These are phyloP conservation scores for Columba guinea DNA, from an alignment of 2,797 vertebrate genomes.

Conservation along the genomic window DNA sequence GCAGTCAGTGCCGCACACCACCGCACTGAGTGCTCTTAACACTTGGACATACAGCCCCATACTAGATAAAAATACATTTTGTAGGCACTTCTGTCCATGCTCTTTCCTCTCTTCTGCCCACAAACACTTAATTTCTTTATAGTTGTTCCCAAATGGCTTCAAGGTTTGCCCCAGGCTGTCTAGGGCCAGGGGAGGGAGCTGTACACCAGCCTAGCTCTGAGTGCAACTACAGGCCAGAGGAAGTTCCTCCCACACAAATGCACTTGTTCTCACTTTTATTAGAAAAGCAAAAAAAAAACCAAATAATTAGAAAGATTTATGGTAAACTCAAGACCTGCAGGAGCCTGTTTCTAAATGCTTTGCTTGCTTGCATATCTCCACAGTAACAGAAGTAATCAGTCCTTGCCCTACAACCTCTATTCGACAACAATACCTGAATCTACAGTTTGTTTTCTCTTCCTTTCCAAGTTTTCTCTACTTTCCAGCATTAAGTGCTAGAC, in stretches of 20 bases:
- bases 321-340: not conserved
- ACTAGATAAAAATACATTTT: not conserved
- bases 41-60: too few species aligned
- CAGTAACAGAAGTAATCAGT: not conserved
- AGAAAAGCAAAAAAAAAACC: not conserved
- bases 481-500: not conserved
- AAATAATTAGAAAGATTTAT: not conserved
- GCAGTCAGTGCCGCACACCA: not conserved
- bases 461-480: not conserved
- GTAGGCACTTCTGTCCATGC: not conserved
- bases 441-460: not conserved
- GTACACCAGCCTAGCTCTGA: not conserved
- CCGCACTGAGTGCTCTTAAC: not conserved
- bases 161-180: not conserved
- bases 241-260: not conserved
- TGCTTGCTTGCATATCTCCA: not conserved
- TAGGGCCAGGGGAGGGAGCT: not conserved
- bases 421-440: not conserved
- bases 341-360: not conserved
- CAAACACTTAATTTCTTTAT: not conserved
- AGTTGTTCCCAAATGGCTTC: not conserved
- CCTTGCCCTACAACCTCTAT: not conserved
- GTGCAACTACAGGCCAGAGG: not conserved
- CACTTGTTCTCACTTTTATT: not conserved
- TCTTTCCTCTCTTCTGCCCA: not conserved